Conservation (phyloP, 1,140 invertebrate species). For the Armadillidium nasatum region DNA sequence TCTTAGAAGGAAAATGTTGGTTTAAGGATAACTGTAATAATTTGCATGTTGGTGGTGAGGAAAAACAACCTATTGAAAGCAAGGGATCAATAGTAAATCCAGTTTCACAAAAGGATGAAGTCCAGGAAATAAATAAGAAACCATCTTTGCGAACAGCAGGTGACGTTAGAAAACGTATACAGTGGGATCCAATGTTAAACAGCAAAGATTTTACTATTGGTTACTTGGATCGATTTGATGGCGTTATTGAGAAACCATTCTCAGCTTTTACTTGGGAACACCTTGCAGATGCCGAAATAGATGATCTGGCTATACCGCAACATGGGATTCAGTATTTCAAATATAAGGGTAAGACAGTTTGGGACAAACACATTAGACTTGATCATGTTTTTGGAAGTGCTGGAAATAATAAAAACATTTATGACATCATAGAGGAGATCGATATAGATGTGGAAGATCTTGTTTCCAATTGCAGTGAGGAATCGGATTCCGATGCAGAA, state of each 20-base stretch:
- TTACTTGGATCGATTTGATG: constrained; percentile 55
- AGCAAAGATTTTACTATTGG: constrained; percentile 53
- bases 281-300: constrained; percentile 50
- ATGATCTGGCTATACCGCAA: constrained; percentile 54
- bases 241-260: constrained; percentile 54
- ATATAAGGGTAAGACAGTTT: constrained; percentile 53
- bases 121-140: constrained; percentile 38
- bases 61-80: constrained; percentile 3
- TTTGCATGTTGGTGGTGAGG: constrained; percentile 36
- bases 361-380: constrained; percentile 53
- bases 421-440: constrained; percentile 35
- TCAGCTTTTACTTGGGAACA: constrained; percentile 54
- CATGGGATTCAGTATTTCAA: constrained; percentile 58
- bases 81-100: constrained; percentile 28
- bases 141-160: constrained; percentile 54
- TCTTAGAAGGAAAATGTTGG: constrained; percentile 43
- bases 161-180: constrained; percentile 55
- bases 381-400: constrained; percentile 53
- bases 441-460: constrained; percentile 27
- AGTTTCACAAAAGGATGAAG: not conserved
- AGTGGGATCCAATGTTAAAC: constrained; percentile 53
- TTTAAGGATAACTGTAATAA: constrained; percentile 45
- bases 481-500: constrained; percentile 28
- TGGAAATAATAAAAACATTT: constrained; percentile 39
- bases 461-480: constrained; percentile 28